phyloP scores from a whole-genome alignment of 2,888 invertebrate genomes.

The Pammene aurita region DNA sequence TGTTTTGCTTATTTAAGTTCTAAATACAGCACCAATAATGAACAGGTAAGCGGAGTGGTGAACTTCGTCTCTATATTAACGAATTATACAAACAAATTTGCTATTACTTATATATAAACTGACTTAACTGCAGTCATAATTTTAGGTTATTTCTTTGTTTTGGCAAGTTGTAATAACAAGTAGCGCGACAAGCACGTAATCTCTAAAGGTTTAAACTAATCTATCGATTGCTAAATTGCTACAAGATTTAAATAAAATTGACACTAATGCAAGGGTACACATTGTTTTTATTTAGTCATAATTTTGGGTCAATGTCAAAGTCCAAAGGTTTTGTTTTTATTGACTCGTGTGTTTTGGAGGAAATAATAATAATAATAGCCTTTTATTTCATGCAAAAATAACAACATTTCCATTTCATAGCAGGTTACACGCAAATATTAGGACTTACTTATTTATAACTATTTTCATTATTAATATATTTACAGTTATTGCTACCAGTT shows the following conservation, averaged over 20 bases:
- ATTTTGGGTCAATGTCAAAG: slow-evolving; percentile 23
- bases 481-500: no score
- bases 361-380: no score
- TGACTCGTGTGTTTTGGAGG: no score
- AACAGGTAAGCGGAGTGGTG: slow-evolving; percentile 59
- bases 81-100: not conserved
- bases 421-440: no score
- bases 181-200: not conserved
- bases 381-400: no score
- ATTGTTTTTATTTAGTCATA: not conserved
- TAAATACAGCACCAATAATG: slow-evolving; percentile 73
- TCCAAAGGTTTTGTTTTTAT: slow-evolving; percentile 16
- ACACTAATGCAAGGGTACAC: no score
- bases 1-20: slow-evolving; percentile 77
- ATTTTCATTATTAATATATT: no score
- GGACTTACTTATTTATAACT: no score
- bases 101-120: not conserved
- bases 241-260: no score
- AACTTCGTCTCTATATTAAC: not conserved
- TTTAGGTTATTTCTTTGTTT: slow-evolving; percentile 8
- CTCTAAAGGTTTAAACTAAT: not conserved
- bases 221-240: not conserved
- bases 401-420: no score
- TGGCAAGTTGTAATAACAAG: not conserved
- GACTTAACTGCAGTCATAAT: not conserved